Base-by-base conservation (phyloP, 1,140 invertebrate species). In the Eubasilissa regina region DNA sequence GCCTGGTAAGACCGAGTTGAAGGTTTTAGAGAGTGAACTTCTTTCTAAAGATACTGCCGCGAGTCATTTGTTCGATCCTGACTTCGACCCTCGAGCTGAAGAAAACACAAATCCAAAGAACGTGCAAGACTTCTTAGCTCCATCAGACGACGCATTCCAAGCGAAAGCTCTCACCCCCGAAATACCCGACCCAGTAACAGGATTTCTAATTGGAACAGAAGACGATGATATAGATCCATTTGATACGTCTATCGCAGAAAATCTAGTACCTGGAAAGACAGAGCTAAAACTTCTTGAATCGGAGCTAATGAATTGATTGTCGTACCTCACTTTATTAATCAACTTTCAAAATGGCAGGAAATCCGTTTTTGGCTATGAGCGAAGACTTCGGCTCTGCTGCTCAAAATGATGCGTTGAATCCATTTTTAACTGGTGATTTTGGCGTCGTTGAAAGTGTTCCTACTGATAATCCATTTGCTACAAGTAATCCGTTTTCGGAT, bases 281-380 rank as follows among this genome's bases (percentile, higher is more conserved):
- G 95, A 96, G 85, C 86, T 96, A 4, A 94, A 94, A 82, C 84
- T 95, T 35, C 84, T 96, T 6, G 95, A 95, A 84, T 94, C 90
- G 75, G 94, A 95, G 84, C 87, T 95, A 45, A 90, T 92, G 51
- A 88, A 90, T 82, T 88, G 86, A 86, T 44, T 51, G 11, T 47
- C 19, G 9, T 66, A 44, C 10, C 44, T 47, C 15, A 68, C 13
- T 35, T 17, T 0, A 17, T 15, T n/a, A 47, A 0, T 47, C 19
- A 47, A 15, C 64, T 44, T 3, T 43, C 78, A 87, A 85, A 81
- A 93, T 91, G 89, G 94, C 93, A 83, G 91, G 89, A 51, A 96
- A 96, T 90, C 94, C 94, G 15, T 96, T 96, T 86, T 86, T 95
- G 70, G 94, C 94, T 88, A 90, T 91, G 84, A 91, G 90, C 78